Conservation (phyloP, 2,113 vertebrate genomes). For the Pseudois nayaur region DNA sequence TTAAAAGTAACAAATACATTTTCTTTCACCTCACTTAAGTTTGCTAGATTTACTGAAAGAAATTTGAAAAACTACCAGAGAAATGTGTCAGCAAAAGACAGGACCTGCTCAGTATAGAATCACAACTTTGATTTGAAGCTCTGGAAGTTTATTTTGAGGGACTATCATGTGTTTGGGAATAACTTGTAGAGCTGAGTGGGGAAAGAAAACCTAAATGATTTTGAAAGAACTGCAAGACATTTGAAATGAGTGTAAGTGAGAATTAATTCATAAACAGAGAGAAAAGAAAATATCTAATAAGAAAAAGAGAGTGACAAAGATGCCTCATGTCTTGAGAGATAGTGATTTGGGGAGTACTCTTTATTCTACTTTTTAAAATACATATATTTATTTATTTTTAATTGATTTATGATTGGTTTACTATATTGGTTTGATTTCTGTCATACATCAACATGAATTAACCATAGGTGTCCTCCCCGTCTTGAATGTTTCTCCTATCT, state of each 20-base stretch:
- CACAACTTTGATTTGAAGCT: background rate
- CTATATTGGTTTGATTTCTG: background rate
- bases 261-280: background rate
- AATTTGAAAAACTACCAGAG: background rate
- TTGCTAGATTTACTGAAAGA: constrained; percentile 22
- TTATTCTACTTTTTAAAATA: background rate
- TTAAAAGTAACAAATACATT: background rate
- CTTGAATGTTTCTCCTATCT: background rate
- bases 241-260: background rate
- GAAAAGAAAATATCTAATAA: background rate
- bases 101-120: background rate
- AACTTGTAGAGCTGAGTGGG: background rate
- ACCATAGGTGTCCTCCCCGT: background rate
- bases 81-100: constrained; percentile 27
- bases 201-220: background rate
- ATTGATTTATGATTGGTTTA: background rate
- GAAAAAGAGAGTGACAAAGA: background rate
- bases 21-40: background rate
- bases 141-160: background rate
- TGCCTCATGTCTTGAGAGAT: background rate
- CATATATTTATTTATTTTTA: background rate
- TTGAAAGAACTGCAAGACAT: background rate
- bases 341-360: background rate
- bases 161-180: background rate
- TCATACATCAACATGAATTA: background rate